Conservation (phyloP, 2,113 vertebrate genomes). For the Circaetus gallicus region DNA sequence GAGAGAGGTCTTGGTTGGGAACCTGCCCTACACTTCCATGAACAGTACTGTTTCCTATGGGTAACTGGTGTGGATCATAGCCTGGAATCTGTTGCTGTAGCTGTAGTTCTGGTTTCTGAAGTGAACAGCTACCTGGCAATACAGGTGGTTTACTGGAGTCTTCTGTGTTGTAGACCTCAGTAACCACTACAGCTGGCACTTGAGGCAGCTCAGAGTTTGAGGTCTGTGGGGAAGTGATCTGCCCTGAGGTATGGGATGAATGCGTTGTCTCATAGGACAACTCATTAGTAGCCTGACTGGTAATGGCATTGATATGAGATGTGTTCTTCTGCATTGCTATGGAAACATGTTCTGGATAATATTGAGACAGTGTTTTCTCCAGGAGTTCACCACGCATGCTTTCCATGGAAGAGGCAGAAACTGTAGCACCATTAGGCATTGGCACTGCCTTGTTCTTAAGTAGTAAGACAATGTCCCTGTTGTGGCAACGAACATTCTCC, state of each 20-base stretch:
- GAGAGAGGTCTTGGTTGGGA: constrained; percentile 68
- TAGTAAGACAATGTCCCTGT: constrained; percentile 81
- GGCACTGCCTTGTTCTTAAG: constrained; percentile 82
- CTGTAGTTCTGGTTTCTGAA: constrained; percentile 72
- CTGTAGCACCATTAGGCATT: constrained; percentile 90
- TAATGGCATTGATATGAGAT: constrained; percentile 80
- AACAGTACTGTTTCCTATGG: constrained; percentile 52
- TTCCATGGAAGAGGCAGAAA: constrained; percentile 85
- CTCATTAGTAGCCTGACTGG: constrained; percentile 77
- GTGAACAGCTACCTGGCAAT: constrained; percentile 73
- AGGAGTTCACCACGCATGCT: constrained; percentile 83
- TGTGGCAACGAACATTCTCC: constrained; percentile 76
- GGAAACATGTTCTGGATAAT: constrained; percentile 88
- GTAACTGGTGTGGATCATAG: constrained; percentile 54
- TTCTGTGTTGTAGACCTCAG: constrained; percentile 70
- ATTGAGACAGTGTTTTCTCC: constrained; percentile 89
- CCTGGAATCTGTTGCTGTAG: constrained; percentile 65
- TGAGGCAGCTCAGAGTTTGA: constrained; percentile 81
- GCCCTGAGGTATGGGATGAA: constrained; percentile 90
- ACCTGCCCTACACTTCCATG: constrained; percentile 61
- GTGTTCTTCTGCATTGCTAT: constrained; percentile 84
- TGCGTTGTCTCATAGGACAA: constrained; percentile 75
- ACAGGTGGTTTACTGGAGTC: constrained; percentile 71
- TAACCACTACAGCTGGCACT: constrained; percentile 73
- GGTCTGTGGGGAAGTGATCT: constrained; percentile 79